Percentiles rank a stretch among this genome's conserved stretches.
Conservation (phyloP, 23 tunicate genomes). For the Trididemnum nubilum region DNA sequence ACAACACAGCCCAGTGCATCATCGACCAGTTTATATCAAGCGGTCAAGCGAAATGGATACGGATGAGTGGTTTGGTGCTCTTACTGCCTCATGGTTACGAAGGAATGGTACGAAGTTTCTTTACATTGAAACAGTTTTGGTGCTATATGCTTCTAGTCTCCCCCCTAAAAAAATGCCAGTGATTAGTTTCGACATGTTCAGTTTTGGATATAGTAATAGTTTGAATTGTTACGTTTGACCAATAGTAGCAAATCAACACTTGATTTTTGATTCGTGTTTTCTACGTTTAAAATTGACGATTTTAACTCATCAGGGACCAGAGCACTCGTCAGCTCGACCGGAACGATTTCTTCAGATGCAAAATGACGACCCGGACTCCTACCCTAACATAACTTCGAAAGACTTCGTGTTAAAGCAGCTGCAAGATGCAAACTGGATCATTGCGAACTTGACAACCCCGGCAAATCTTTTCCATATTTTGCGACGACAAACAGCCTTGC, state of each 20-base stretch:
- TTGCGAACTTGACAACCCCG: constrained; percentile 93
- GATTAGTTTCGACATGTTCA: no score
- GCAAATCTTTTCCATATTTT: constrained; percentile 89
- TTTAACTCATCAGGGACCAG: constrained; percentile 82
- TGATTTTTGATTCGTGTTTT: neutral
- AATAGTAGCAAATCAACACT: neutral
- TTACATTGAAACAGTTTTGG: no score
- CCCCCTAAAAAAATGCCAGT: no score
- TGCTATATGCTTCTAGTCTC: no score
- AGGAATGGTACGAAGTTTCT: constrained; percentile 79
- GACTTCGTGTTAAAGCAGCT: constrained; percentile 87
- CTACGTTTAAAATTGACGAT: neutral
- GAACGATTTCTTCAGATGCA: constrained; percentile 99
- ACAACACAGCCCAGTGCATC: constrained; percentile 99
- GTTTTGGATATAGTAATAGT: no score
- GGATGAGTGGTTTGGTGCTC: constrained; percentile 90
- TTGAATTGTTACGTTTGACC: no score
- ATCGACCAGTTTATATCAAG: constrained; percentile 99
- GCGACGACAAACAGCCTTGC: constrained; percentile 87
- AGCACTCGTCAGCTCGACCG: constrained; percentile 98
- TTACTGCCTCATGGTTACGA: constrained; percentile 98
- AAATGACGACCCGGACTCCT: constrained; percentile 96
- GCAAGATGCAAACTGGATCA: constrained; percentile 97
- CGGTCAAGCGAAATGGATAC: constrained; percentile 97
- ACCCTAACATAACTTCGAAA: constrained; percentile 58